These are phyloP conservation scores for Drosophila takahashii DNA, from an alignment of 1,140 invertebrate genomes.

Conservation along the genomic window DNA sequence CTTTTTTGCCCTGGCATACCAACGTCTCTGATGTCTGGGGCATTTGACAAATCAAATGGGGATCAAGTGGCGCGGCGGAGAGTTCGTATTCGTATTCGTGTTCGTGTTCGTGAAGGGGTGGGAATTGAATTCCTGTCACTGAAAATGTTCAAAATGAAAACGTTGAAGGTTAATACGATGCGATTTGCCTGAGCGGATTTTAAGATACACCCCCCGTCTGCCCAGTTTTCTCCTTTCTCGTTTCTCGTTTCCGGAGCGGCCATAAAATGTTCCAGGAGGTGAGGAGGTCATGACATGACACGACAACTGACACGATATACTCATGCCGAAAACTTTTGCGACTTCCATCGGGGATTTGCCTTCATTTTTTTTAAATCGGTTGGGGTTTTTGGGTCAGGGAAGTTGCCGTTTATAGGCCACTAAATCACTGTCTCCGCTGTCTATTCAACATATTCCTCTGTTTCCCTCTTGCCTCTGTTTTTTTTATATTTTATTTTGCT, in stretches of 20 bases:
- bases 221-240: neutral
- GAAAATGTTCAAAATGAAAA: slow-evolving; percentile 73
- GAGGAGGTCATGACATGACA: slow-evolving; percentile 63
- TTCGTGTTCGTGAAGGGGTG: neutral
- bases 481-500: neutral
- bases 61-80: slow-evolving; percentile 47
- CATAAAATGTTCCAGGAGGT: slow-evolving; percentile 54
- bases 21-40: slow-evolving; percentile 33
- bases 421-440: slow-evolving; percentile 44
- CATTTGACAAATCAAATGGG: slow-evolving; percentile 76
- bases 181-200: slow-evolving; percentile 67
- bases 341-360: slow-evolving; percentile 20
- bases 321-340: slow-evolving; percentile 26
- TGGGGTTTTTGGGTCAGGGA: slow-evolving; percentile 16
- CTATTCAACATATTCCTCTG: slow-evolving; percentile 23
- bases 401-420: slow-evolving; percentile 54
- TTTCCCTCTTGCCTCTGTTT: neutral
- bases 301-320: slow-evolving; percentile 60
- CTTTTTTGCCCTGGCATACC: slow-evolving; percentile 30
- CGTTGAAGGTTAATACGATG: slow-evolving; percentile 78
- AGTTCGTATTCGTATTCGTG: no score
- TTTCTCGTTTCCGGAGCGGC: slow-evolving; percentile 28
- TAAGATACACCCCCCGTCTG: slow-evolving; percentile 11
- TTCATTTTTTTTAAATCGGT: neutral
- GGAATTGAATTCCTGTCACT: slow-evolving; percentile 64